Conservation (phyloP, 2,113 vertebrate species). For the Ailuropoda melanoleuca region DNA sequence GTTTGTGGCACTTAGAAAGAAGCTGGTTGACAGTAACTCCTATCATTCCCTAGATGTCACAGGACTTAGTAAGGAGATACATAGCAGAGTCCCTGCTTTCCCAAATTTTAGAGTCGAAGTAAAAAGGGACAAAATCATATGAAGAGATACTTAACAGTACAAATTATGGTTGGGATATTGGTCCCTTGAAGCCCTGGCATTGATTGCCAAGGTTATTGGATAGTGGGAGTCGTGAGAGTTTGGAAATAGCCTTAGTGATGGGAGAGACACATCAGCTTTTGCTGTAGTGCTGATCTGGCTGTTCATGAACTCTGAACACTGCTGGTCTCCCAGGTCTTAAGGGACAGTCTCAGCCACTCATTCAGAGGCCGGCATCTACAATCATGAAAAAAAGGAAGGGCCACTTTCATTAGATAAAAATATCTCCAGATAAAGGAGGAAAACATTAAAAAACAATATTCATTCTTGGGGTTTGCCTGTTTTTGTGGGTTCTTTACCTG, state of each 20-base stretch:
- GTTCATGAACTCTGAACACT: not conserved
- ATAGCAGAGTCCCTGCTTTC: not conserved
- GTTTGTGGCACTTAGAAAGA: not conserved
- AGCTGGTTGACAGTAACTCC: not conserved
- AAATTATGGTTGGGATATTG: not conserved
- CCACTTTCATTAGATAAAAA: not conserved
- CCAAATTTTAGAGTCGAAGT: not conserved
- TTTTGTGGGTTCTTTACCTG: constrained; percentile 18
- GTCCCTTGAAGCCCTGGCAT: not conserved
- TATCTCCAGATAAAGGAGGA: not conserved
- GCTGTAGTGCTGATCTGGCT: not conserved
- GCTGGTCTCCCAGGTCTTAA: not conserved
- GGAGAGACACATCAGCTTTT: not conserved
- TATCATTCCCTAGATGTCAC: not conserved
- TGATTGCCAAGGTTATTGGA: not conserved
- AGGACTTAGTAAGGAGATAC: not conserved
- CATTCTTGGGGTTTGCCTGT: not conserved
- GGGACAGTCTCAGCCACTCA: not conserved
- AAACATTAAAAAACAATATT: not conserved
- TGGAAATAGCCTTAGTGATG: not conserved
- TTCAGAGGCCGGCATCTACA: not conserved
- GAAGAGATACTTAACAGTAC: not conserved
- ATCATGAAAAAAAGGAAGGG: not conserved
- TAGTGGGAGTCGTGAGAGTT: not conserved
- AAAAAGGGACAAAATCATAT: not conserved